These are phyloP conservation scores for Pseudoatta argentina DNA, from an alignment of 1,140 invertebrate species.

Conservation along the genomic window DNA sequence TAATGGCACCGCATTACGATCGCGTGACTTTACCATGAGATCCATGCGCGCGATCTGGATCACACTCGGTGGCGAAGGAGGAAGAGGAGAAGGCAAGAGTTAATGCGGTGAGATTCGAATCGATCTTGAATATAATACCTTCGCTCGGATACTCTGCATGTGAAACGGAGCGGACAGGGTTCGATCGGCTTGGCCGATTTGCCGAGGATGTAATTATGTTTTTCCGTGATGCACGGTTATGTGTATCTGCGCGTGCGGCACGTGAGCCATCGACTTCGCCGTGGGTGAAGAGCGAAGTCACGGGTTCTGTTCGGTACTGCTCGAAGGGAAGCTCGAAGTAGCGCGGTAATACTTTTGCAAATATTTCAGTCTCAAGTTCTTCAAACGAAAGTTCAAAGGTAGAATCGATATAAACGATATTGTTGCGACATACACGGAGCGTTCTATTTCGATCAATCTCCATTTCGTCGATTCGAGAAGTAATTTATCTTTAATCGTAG, in stretches of 20 bases:
- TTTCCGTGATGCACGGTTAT: conserved; percentile 44
- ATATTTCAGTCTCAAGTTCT: background rate
- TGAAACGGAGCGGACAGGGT: conserved; percentile 55
- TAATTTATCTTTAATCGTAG: conserved; percentile 6
- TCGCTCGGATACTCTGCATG: conserved; percentile 29
- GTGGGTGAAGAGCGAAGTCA: conserved; percentile 35
- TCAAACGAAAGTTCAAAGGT: conserved; percentile 14
- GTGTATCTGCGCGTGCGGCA: conserved; percentile 52
- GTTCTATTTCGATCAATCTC: background rate
- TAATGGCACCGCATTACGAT: conserved; percentile 82
- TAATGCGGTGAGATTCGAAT: conserved; percentile 53
- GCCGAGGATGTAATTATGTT: conserved; percentile 44
- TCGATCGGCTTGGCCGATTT: conserved; percentile 62
- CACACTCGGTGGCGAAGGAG: background rate
- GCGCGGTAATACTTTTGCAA: background rate
- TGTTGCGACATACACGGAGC: background rate
- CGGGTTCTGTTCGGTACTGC: background rate
- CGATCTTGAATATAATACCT: conserved; percentile 63
- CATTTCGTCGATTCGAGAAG: background rate
- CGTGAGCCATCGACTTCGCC: conserved; percentile 44
- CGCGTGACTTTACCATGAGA: conserved; percentile 79
- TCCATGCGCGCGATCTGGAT: conserved; percentile 72
- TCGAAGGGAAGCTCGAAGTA: too few species aligned
- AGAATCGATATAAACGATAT: conserved; percentile 12
- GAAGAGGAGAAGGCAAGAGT: background rate